Evolutionary conservation across 1,140 invertebrate species (phyloP).

Genomic region (Zaprionus vittiger): DNA sequence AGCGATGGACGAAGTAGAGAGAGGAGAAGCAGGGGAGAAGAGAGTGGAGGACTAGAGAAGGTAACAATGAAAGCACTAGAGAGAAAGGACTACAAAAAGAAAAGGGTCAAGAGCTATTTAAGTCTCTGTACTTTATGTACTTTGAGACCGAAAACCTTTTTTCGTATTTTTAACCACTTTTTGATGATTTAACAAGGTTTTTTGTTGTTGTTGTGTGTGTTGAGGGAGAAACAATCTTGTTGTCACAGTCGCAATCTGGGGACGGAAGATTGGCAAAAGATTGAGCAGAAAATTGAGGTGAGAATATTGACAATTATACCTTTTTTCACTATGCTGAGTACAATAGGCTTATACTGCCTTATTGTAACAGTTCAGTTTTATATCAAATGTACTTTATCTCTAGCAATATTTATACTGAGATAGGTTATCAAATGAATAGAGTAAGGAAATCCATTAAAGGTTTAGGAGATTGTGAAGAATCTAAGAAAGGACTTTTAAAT

Average conservation of each 20-base stretch:
- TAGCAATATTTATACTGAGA: too few relatives aligned
- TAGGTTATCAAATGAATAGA: too few relatives aligned
- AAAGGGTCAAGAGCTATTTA: conserved; percentile 5
- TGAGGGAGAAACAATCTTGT: background rate
- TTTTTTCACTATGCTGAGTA: background rate
- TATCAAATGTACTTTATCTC: background rate
- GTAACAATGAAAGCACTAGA: background rate
- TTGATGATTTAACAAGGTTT: background rate
- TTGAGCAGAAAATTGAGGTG: conserved; percentile 3
- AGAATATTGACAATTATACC: background rate
- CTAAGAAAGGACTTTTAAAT: too few relatives aligned
- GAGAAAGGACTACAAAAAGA: background rate
- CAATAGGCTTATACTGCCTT: background rate
- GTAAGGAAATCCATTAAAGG: too few relatives aligned
- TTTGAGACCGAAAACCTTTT: background rate
- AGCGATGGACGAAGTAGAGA: background rate
- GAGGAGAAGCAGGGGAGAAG: too few relatives aligned
- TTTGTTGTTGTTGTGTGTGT: background rate
- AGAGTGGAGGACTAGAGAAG: too few relatives aligned
- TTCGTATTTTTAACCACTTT: background rate
- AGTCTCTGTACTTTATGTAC: conserved; percentile 2
- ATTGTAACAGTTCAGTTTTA: background rate
- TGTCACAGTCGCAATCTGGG: background rate
- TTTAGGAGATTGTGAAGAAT: too few relatives aligned
- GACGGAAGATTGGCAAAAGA: background rate